phyloP scores from a whole-genome alignment of 2,797 vertebrate species.

The Spinus pinus region DNA sequence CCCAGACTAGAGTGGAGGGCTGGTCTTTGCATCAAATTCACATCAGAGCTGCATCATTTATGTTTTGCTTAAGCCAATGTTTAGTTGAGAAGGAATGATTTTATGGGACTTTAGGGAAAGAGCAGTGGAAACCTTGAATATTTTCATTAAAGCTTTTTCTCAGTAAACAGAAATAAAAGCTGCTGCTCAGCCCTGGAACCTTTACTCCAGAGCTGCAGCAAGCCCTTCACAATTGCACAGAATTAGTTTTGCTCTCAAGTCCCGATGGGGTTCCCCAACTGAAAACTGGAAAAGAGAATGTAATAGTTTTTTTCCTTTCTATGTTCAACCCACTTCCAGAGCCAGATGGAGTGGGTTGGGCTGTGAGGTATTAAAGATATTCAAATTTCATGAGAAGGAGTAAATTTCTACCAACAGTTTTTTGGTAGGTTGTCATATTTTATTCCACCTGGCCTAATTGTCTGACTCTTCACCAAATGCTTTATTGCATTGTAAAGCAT shows the following conservation, averaged over 20 bases:
- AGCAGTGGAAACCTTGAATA: neutral
- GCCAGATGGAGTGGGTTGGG: neutral
- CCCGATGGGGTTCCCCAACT: neutral
- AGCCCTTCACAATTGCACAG: neutral
- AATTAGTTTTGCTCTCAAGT: neutral
- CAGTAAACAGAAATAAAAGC: neutral
- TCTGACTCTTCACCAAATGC: conserved; percentile 20
- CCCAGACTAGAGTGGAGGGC: neutral
- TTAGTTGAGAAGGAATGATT: neutral
- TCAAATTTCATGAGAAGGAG: neutral
- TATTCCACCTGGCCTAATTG: conserved; percentile 32
- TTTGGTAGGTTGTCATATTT: neutral
- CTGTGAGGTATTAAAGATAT: conserved; percentile 8
- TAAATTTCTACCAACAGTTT: neutral
- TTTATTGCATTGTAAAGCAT: neutral
- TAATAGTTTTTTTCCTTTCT: neutral
- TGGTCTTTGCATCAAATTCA: neutral
- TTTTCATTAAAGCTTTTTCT: neutral
- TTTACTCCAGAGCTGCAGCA: neutral
- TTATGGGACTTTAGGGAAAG: neutral
- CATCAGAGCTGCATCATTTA: neutral
- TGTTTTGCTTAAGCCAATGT: neutral
- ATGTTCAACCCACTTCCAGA: neutral
- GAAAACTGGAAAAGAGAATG: neutral
- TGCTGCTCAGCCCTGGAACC: neutral